Conservation (phyloP, 2,113 vertebrate genomes). For the Microcebus jonahi region DNA sequence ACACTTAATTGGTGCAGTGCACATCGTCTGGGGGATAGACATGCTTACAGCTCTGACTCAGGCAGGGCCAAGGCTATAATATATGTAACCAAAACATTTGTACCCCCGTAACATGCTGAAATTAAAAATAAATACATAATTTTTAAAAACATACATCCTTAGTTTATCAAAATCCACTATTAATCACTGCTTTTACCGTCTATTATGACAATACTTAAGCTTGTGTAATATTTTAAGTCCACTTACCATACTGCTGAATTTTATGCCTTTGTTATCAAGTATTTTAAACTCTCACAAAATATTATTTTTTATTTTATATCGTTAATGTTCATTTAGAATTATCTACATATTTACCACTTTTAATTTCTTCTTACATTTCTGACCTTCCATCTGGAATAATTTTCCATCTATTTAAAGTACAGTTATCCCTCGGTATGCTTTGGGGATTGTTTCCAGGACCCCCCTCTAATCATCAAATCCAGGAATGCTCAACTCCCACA, state of each 20-base stretch:
- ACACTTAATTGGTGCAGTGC: no score
- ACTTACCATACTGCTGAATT: neutral
- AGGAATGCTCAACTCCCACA: no score
- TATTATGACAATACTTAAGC: neutral
- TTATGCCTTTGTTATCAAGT: neutral
- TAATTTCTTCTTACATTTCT: slow-evolving; percentile 17
- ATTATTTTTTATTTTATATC: neutral
- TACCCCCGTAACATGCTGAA: no score
- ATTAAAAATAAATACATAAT: no score
- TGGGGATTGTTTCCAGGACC: no score
- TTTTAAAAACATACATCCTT: neutral
- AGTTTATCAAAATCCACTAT: neutral
- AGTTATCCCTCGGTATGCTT: neutral
- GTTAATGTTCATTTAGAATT: neutral
- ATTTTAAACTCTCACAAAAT: neutral
- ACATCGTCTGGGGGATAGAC: no score
- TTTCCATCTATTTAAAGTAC: slow-evolving; percentile 9
- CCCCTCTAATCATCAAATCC: no score
- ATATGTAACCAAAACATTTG: no score
- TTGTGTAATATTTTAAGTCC: neutral
- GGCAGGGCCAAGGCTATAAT: no score
- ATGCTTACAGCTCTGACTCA: no score
- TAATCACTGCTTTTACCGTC: neutral
- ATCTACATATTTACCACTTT: neutral
- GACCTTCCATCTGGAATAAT: neutral